Evolutionary conservation across 2,113 vertebrate genomes (phyloP).

Genomic region (Corythoichthys intestinalis): DNA sequence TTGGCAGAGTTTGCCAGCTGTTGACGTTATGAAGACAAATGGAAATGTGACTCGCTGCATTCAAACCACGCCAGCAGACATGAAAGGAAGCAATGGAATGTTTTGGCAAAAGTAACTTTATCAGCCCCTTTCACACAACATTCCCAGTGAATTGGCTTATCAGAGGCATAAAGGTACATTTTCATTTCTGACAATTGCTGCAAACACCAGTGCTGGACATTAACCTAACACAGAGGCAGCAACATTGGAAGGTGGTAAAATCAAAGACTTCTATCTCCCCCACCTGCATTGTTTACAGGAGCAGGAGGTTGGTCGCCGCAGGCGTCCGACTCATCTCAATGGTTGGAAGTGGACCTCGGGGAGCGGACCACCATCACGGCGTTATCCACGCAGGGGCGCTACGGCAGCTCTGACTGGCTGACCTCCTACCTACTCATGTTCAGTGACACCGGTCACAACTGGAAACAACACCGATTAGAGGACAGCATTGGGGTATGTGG

Average conservation of each 20-base stretch:
- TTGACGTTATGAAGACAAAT: slow-evolving; percentile 4
- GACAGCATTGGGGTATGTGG: slow-evolving; percentile 86
- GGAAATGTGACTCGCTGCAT: not conserved
- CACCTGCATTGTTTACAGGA: slow-evolving; percentile 67
- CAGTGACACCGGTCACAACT: slow-evolving; percentile 86
- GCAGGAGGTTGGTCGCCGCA: slow-evolving; percentile 91
- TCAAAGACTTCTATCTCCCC: not conserved
- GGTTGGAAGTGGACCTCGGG: slow-evolving; percentile 85
- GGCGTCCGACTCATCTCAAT: slow-evolving; percentile 83
- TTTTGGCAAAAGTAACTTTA: not conserved
- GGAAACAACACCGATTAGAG: slow-evolving; percentile 86
- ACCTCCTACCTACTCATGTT: slow-evolving; percentile 87
- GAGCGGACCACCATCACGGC: slow-evolving; percentile 81
- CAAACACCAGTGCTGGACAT: not conserved
- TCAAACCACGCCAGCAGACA: not conserved
- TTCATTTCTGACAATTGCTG: not conserved
- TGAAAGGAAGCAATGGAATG: not conserved
- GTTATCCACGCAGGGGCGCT: slow-evolving; percentile 85
- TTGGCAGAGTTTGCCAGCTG: not conserved
- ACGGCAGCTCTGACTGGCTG: slow-evolving; percentile 89
- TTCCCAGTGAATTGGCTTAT: not conserved
- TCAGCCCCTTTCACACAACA: not conserved
- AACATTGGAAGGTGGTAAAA: not conserved
- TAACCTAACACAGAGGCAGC: not conserved
- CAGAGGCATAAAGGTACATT: no score